phyloP scores from a whole-genome alignment of 2,888 invertebrate genomes.

The Cerastis rubricosa region DNA sequence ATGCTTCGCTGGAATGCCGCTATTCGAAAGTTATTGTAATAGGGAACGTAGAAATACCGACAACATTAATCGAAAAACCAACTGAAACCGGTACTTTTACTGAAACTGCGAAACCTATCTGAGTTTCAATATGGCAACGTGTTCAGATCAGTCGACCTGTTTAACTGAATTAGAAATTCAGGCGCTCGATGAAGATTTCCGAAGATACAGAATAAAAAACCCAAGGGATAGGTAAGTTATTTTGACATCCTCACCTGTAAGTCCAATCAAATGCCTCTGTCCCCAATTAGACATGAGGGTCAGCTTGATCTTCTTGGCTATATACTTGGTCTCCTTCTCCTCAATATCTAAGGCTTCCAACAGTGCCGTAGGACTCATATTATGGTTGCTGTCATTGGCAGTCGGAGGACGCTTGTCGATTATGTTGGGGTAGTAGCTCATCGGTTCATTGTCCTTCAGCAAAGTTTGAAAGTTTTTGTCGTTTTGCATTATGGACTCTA shows the following conservation, averaged over 20 bases:
- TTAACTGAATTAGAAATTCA: neutral
- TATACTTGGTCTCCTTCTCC: constrained; percentile 78
- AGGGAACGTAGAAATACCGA: neutral
- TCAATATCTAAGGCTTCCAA: constrained; percentile 69
- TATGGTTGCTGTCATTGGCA: constrained; percentile 84
- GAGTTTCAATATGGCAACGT: neutral
- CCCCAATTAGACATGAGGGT: constrained; percentile 92
- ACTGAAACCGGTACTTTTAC: neutral
- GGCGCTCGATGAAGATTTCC: neutral
- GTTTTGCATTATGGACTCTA: constrained; percentile 88
- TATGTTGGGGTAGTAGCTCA: constrained; percentile 69
- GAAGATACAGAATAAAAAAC: neutral
- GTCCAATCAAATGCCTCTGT: constrained; percentile 90
- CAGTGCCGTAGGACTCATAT: constrained; percentile 74
- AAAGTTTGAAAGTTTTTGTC: constrained; percentile 85
- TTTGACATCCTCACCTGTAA: constrained; percentile 84
- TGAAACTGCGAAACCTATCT: neutral
- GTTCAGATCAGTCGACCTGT: neutral
- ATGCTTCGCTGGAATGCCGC: neutral
- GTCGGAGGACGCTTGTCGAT: constrained; percentile 91
- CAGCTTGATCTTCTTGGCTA: constrained; percentile 87
- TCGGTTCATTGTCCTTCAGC: constrained; percentile 83
- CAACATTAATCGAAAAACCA: neutral
- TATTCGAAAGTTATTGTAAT: neutral
- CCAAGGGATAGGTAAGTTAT: neutral